phyloP scores from a whole-genome alignment of 1,140 invertebrate species.

The Chironomus striatipennis region DNA sequence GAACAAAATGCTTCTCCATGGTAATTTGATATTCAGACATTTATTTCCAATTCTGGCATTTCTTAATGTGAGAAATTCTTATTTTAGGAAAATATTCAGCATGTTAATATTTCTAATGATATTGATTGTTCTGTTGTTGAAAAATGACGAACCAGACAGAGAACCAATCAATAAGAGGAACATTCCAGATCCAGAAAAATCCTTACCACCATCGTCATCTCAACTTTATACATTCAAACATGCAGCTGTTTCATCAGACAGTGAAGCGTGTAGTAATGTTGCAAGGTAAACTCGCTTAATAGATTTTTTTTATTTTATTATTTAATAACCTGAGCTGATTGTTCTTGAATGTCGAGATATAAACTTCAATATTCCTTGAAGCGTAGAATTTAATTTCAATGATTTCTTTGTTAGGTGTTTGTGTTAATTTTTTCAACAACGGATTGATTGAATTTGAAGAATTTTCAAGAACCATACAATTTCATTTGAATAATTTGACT shows the following conservation, averaged over 20 bases:
- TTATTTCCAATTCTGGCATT: too few relatives aligned
- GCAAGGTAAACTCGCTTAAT: neutral
- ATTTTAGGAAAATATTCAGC: slow-evolving; percentile 1
- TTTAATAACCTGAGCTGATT: neutral
- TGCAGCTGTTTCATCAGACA: neutral
- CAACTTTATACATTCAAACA: slow-evolving; percentile 9
- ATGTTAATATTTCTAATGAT: neutral
- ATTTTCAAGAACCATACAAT: too few relatives aligned
- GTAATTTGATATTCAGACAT: neutral
- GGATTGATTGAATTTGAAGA: too few relatives aligned
- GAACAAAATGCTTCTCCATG: neutral
- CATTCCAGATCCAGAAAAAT: slow-evolving; percentile 7
- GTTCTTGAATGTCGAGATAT: neutral
- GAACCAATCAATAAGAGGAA: neutral
- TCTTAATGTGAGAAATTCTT: too few relatives aligned
- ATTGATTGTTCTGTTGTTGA: neutral
- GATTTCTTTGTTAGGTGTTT: neutral
- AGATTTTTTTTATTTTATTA: too few relatives aligned
- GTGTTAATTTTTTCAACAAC: too few relatives aligned
- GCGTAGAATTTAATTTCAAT: neutral
- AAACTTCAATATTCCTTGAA: neutral
- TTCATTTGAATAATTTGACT: too few relatives aligned
- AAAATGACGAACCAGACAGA: neutral
- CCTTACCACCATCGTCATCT: neutral
- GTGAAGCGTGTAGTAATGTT: neutral